phyloP scores from a whole-genome alignment of 2,797 vertebrate species.

The Pteropus rufus region DNA sequence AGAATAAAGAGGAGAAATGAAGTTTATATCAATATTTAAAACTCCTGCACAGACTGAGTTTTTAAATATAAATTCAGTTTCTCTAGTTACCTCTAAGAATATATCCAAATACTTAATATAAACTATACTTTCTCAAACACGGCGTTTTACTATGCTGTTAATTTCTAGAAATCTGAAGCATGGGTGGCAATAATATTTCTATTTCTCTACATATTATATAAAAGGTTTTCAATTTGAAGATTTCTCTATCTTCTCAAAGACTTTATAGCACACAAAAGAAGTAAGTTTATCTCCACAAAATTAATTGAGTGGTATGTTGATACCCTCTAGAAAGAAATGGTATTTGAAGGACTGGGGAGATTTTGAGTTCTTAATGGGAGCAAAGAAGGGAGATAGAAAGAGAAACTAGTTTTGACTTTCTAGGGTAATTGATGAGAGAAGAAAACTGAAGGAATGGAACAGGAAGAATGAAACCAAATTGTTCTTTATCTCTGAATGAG shows the following conservation, averaged over 20 bases:
- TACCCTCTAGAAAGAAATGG: neutral
- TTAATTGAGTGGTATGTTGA: neutral
- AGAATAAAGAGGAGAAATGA: constrained; percentile 7
- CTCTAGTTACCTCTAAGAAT: neutral
- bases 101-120: neutral
- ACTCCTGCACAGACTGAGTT: neutral
- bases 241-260: neutral
- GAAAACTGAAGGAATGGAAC: neutral
- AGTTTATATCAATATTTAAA: neutral
- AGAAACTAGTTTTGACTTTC: neutral
- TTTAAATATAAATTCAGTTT: neutral
- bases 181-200: neutral
- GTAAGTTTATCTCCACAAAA: neutral
- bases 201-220: neutral
- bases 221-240: neutral
- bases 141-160: neutral
- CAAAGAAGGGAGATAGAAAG: neutral
- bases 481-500: neutral
- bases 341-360: neutral
- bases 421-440: neutral
- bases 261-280: neutral
- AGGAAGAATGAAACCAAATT: neutral
- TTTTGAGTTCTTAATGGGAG: neutral
- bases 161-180: neutral
- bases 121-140: neutral